These are phyloP conservation scores for Triplophysa siluroides DNA, from an alignment of 2,113 vertebrate species.

Conservation along the genomic window DNA sequence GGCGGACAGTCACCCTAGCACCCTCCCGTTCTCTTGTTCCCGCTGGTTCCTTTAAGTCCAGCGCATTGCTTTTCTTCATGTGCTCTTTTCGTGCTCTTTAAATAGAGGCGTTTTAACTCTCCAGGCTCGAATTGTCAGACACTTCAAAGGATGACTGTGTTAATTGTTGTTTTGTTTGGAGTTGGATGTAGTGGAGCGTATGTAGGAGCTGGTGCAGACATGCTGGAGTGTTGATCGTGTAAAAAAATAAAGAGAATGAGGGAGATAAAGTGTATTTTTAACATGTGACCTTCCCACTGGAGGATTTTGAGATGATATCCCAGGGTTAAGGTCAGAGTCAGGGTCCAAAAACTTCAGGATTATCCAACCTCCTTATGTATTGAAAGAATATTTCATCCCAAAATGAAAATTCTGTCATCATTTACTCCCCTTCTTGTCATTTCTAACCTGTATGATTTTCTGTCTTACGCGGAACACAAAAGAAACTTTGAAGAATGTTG, in stretches of 20 bases:
- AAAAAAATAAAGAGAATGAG: background rate
- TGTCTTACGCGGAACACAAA: no score
- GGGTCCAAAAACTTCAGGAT: no score
- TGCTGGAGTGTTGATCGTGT: conserved; percentile 28
- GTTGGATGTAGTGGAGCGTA: conserved; percentile 42
- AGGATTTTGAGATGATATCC: no score
- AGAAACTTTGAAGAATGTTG: no score
- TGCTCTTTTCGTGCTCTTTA: conserved; percentile 23
- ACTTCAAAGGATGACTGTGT: conserved; percentile 50
- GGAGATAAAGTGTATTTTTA: background rate
- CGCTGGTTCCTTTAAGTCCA: conserved; percentile 7
- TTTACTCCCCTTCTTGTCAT: no score
- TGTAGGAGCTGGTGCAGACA: conserved; percentile 41
- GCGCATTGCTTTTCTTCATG: background rate
- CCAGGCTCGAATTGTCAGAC: background rate
- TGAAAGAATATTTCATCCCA: no score
- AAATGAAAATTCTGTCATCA: no score
- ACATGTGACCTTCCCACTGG: background rate
- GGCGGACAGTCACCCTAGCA: conserved; percentile 24
- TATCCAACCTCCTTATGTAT: no score
- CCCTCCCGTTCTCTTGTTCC: conserved; percentile 30
- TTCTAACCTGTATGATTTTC: no score
- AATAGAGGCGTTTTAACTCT: conserved; percentile 13
- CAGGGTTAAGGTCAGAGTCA: no score
- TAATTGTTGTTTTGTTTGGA: conserved; percentile 52